Conservation (phyloP, 2,113 vertebrate species). For the Solenodon paradoxus region DNA sequence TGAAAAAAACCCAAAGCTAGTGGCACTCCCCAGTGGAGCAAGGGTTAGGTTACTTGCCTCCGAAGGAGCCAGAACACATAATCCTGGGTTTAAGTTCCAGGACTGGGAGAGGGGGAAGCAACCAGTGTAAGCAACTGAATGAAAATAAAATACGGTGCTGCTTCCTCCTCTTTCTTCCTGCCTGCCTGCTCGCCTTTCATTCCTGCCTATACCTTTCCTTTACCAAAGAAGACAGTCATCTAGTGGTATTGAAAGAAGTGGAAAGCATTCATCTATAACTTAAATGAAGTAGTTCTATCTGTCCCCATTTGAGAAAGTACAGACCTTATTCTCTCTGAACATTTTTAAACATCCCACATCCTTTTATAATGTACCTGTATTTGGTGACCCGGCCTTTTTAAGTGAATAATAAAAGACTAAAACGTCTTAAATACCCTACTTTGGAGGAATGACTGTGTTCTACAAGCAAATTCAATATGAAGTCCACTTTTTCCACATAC, state of each 20-base stretch:
- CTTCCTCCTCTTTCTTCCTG: too few species aligned
- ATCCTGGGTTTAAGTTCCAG: too few species aligned
- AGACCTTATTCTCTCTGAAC: not conserved
- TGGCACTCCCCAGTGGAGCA: too few species aligned
- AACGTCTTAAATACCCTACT: not conserved
- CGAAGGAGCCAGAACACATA: too few species aligned
- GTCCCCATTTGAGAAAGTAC: not conserved
- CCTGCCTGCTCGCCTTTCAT: too few species aligned
- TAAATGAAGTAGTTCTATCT: not conserved
- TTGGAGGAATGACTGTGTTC: not conserved
- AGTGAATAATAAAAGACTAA: not conserved
- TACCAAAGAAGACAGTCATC: too few species aligned
- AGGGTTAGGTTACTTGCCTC: too few species aligned
- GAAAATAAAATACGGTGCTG: too few species aligned
- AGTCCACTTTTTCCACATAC: not conserved
- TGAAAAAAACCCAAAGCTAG: too few species aligned
- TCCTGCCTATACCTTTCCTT: too few species aligned
- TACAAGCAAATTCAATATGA: not conserved
- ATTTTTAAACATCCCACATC: not conserved
- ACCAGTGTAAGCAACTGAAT: too few species aligned
- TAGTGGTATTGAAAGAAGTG: not conserved
- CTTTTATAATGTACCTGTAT: not conserved
- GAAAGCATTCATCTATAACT: not conserved
- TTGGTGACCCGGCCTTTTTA: not conserved
- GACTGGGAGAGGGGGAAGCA: too few species aligned